Percentiles rank a stretch among this genome's conserved stretches.
Evolutionary conservation across 1,140 invertebrate genomes (phyloP).

Genomic region (Brachionus asplanchnoidis): DNA sequence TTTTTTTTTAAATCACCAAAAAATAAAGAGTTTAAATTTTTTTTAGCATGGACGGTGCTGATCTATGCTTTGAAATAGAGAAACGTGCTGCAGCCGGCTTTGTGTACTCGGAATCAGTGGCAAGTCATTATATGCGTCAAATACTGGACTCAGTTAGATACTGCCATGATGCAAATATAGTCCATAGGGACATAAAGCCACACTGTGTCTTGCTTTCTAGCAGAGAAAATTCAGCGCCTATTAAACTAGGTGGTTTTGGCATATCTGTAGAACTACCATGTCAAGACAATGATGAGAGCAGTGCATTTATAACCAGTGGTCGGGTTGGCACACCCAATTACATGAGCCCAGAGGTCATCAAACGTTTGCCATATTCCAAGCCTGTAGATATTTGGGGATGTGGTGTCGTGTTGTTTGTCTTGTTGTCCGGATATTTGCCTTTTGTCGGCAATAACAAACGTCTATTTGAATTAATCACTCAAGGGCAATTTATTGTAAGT

Average conservation of each 20-base stretch:
- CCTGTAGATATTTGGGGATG: conserved; percentile 78
- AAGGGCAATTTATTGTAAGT: conserved; percentile 65
- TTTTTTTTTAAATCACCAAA: too few relatives aligned
- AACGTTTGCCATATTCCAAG: conserved; percentile 74
- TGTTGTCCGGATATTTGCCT: conserved; percentile 86
- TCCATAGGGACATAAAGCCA: conserved; percentile 89
- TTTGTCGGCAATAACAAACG: conserved; percentile 86
- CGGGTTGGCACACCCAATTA: conserved; percentile 75
- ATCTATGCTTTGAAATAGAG: conserved; percentile 96
- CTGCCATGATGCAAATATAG: conserved; percentile 93
- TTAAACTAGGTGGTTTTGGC: conserved; percentile 95
- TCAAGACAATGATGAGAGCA: conserved; percentile 19
- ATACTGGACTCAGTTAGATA: conserved; percentile 86
- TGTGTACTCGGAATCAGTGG: conserved; percentile 96
- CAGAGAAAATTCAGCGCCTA: conserved; percentile 92
- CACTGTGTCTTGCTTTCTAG: conserved; percentile 87
- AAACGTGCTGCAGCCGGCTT: conserved; percentile 87
- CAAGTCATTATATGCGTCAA: conserved; percentile 95
- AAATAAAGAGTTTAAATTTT: not conserved
- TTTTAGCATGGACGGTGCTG: conserved; percentile 88
- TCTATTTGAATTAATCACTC: conserved; percentile 80
- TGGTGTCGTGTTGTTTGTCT: conserved; percentile 96
- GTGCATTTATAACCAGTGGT: conserved; percentile 59
- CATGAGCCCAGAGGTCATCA: conserved; percentile 91
- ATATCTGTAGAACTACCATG: conserved; percentile 76